These are phyloP conservation scores for Cottus gobio DNA, from an alignment of 2,113 vertebrate genomes.

Conservation along the genomic window DNA sequence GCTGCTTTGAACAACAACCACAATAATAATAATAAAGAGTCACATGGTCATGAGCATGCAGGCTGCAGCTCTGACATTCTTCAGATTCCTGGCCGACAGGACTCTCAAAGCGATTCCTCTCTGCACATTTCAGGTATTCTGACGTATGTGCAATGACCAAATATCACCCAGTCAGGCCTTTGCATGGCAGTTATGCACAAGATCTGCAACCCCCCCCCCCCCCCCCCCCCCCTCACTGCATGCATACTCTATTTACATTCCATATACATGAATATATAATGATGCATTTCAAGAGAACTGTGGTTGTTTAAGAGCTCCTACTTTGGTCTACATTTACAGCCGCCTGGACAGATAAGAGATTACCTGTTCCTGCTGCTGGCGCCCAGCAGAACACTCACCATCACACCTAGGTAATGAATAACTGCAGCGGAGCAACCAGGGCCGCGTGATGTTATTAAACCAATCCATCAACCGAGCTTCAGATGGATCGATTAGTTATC, in stretches of 20 bases:
- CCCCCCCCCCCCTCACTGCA: background rate
- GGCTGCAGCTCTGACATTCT: slow-evolving; percentile 39
- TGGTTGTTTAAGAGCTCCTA: background rate
- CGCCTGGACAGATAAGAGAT: slow-evolving; percentile 57
- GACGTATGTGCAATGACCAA: slow-evolving; percentile 33
- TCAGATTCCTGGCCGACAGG: slow-evolving; percentile 39
- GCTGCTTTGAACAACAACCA: slow-evolving; percentile 5
- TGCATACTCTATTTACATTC: background rate
- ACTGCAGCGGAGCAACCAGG: slow-evolving; percentile 45
- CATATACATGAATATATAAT: background rate
- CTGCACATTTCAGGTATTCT: slow-evolving; percentile 51
- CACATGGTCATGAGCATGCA: slow-evolving; percentile 30
- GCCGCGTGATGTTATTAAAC: slow-evolving; percentile 35
- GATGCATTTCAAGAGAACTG: background rate
- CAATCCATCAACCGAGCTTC: slow-evolving; percentile 14
- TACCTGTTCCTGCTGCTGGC: slow-evolving; percentile 52
- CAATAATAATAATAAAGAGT: background rate
- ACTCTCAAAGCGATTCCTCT: slow-evolving; percentile 15
- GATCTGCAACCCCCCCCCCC: no score
- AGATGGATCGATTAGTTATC: background rate
- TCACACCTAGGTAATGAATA: slow-evolving; percentile 75
- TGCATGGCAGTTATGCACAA: slow-evolving; percentile 1
- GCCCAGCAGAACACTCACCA: slow-evolving; percentile 21
- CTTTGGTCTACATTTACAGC: background rate
- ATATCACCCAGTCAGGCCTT: slow-evolving; percentile 27